Evolutionary conservation across 1,140 invertebrate species (phyloP).

Genomic region (Steinernema khuongi): DNA sequence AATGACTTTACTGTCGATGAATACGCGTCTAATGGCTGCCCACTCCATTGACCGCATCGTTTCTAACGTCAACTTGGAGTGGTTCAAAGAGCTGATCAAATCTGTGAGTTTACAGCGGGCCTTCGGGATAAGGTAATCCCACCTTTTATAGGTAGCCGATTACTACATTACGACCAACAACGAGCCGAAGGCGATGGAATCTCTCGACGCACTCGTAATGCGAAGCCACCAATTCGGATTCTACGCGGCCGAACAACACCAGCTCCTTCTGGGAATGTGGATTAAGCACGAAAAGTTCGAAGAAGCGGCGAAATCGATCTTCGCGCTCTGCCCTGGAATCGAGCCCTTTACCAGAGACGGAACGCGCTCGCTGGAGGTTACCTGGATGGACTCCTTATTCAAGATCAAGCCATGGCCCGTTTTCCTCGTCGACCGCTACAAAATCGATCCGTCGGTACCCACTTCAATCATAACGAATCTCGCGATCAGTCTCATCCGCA

Average conservation of each 20-base stretch:
- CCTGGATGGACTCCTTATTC: conserved; percentile 35
- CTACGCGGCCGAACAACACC: conserved; percentile 21
- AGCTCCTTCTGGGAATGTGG: conserved; percentile 27
- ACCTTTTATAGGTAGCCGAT: conserved; percentile 47
- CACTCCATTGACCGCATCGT: conserved; percentile 42
- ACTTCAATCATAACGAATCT: conserved; percentile 41
- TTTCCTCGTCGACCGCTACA: conserved; percentile 17
- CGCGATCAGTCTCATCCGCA: conserved; percentile 36
- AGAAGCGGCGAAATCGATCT: conserved; percentile 42
- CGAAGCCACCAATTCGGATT: conserved; percentile 45
- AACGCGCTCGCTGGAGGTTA: conserved; percentile 26
- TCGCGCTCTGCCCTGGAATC: conserved; percentile 42
- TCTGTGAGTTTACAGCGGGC: conserved; percentile 36
- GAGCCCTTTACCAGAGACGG: conserved; percentile 33
- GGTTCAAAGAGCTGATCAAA: conserved; percentile 47
- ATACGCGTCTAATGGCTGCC: conserved; percentile 48
- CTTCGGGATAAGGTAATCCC: too few relatives aligned
- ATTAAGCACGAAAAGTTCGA: conserved; percentile 20
- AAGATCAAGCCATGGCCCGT: conserved; percentile 43
- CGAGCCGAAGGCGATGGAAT: conserved; percentile 52
- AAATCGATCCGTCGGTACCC: conserved; percentile 23
- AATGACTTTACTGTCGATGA: conserved; percentile 44
- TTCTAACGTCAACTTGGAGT: conserved; percentile 45
- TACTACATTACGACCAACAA: conserved; percentile 53
- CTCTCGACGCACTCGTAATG: conserved; percentile 49